These are phyloP conservation scores for Pheosia gnoma DNA, from an alignment of 2,888 invertebrate species.

Conservation along the genomic window DNA sequence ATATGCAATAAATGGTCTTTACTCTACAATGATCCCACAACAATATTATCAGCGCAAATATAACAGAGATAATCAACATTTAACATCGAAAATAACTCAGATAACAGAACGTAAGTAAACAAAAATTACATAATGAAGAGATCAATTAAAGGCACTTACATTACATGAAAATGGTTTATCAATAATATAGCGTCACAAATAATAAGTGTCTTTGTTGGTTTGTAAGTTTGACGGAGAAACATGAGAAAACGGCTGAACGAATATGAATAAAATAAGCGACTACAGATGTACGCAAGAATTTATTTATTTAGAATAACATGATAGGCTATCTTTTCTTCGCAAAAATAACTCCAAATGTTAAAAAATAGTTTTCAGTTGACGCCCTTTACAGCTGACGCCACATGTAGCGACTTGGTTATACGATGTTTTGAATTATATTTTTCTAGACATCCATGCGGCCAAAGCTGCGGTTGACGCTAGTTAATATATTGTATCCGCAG, in stretches of 20 bases:
- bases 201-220: neutral
- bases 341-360: too few relatives aligned
- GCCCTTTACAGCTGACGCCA: too few relatives aligned
- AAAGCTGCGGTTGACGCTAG: neutral
- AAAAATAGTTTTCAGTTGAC: too few relatives aligned
- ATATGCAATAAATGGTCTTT: neutral
- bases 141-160: neutral
- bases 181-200: neutral
- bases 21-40: neutral
- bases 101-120: slow-evolving; percentile 6
- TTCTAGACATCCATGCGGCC: too few relatives aligned
- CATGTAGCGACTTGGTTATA: too few relatives aligned
- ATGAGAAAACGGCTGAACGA: too few relatives aligned
- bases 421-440: too few relatives aligned
- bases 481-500: slow-evolving; percentile 7
- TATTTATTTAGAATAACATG: too few relatives aligned
- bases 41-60: slow-evolving; percentile 1
- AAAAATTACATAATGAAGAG: slow-evolving; percentile 1
- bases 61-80: neutral
- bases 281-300: too few relatives aligned
- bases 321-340: too few relatives aligned
- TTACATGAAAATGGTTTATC: neutral
- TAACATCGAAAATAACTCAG: slow-evolving; percentile 3
- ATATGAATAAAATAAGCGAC: too few relatives aligned
- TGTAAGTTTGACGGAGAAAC: neutral